Percentiles rank a stretch among this genome's conserved stretches.
Conservation (phyloP, 2,888 invertebrate genomes). For the Hypselothyrea guttata region DNA sequence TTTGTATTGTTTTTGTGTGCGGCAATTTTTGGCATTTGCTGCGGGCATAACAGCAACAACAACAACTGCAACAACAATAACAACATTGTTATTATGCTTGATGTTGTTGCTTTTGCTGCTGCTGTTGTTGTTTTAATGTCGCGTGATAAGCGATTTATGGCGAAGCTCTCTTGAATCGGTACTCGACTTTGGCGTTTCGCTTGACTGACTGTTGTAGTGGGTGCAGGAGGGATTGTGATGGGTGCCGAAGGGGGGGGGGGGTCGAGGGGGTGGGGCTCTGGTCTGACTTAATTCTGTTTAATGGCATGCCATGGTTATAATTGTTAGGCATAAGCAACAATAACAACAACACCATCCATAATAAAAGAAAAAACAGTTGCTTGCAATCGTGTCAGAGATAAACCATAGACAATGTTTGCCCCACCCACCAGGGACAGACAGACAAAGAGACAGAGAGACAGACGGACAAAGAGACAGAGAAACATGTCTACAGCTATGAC, state of each 20-base stretch:
- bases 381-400: conserved; percentile 16
- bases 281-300: conserved; percentile 72
- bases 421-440: too few species aligned
- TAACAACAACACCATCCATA: conserved; percentile 24
- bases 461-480: too few species aligned
- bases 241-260: conserved; percentile 2
- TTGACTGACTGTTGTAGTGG: conserved; percentile 59
- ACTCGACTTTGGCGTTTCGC: conserved; percentile 67
- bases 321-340: conserved; percentile 52
- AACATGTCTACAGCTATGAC: too few species aligned
- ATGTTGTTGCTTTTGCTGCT: conserved; percentile 34
- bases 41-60: conserved; percentile 56
- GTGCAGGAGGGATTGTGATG: not conserved
- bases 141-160: conserved; percentile 77
- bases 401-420: conserved; percentile 8
- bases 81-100: conserved; percentile 34
- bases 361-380: conserved; percentile 39
- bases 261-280: conserved; percentile 8
- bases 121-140: conserved; percentile 71
- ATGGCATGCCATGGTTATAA: conserved; percentile 74
- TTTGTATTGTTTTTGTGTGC: conserved; percentile 72
- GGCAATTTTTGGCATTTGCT: conserved; percentile 76
- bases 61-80: conserved; percentile 25
- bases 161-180: conserved; percentile 70
- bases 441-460: too few species aligned